phyloP scores from a whole-genome alignment of 1,140 invertebrate genomes.

The Copidosoma floridanum region DNA sequence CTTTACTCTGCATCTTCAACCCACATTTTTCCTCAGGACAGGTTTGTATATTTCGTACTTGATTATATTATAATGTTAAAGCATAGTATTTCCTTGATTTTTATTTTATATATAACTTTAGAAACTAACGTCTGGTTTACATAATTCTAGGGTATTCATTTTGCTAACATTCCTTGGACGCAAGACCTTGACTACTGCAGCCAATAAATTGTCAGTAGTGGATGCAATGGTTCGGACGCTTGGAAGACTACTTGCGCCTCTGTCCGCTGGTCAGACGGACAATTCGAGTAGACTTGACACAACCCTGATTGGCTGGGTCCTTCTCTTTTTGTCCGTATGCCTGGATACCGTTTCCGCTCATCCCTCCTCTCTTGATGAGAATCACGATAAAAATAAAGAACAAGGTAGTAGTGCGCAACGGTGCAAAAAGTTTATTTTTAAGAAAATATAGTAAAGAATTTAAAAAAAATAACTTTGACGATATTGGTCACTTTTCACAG shows the following conservation, averaged over 20 bases:
- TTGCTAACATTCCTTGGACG: slow-evolving; percentile 83
- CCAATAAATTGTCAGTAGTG: slow-evolving; percentile 63
- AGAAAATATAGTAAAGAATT: neutral
- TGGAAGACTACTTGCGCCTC: slow-evolving; percentile 58
- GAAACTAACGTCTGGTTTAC: neutral
- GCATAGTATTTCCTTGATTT: neutral
- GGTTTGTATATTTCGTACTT: slow-evolving; percentile 56
- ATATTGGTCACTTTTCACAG: slow-evolving; percentile 29
- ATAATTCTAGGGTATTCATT: slow-evolving; percentile 74
- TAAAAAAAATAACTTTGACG: neutral
- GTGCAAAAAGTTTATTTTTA: too few species aligned
- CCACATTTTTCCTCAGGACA: slow-evolving; percentile 80
- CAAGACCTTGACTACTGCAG: slow-evolving; percentile 68
- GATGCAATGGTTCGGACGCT: slow-evolving; percentile 64
- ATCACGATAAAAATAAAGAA: slow-evolving; percentile 49
- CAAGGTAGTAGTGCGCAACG: slow-evolving; percentile 39
- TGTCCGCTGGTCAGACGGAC: slow-evolving; percentile 51
- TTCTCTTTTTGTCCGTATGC: slow-evolving; percentile 75
- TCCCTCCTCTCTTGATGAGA: slow-evolving; percentile 40
- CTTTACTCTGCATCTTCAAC: slow-evolving; percentile 78
- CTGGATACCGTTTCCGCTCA: slow-evolving; percentile 60
- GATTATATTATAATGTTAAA: neutral
- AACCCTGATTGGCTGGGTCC: slow-evolving; percentile 74
- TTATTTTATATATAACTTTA: neutral
- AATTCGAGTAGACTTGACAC: slow-evolving; percentile 45